phyloP scores from a whole-genome alignment of 2,888 invertebrate species.

The Neoascia interrupta region DNA sequence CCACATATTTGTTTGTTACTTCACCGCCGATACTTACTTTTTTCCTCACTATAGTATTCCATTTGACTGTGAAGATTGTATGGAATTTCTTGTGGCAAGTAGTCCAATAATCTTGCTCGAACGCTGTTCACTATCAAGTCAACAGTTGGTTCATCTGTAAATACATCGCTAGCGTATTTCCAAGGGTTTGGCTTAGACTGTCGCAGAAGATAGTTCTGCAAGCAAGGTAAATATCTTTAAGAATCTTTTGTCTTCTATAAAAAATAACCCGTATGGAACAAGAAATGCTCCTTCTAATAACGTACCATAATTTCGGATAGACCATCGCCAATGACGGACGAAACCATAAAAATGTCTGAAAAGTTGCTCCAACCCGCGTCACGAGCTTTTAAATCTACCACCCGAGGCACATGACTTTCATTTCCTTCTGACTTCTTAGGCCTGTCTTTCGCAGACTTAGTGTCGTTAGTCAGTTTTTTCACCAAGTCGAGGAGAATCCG shows the following conservation, averaged over 20 bases:
- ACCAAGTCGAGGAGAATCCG: constrained; percentile 87
- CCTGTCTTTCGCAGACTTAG: constrained; percentile 75
- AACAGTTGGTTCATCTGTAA: constrained; percentile 88
- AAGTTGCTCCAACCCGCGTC: constrained; percentile 87
- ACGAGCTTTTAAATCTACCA: constrained; percentile 65
- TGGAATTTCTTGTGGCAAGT: constrained; percentile 91
- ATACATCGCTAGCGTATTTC: constrained; percentile 84
- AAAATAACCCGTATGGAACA: not conserved
- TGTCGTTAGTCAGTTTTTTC: constrained; percentile 84
- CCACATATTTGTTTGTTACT: too few species aligned
- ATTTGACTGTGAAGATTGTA: constrained; percentile 85
- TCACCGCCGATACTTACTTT: constrained; percentile 78
- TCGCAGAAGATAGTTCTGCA: constrained; percentile 72
- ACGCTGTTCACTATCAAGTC: constrained; percentile 87
- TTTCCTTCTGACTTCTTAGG: not conserved
- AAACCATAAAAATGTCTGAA: constrained; percentile 94
- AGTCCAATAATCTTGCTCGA: constrained; percentile 90
- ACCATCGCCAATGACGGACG: constrained; percentile 89
- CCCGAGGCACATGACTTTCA: not conserved
- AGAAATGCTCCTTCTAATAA: not conserved
- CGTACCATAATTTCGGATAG: constrained; percentile 85
- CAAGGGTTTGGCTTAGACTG: constrained; percentile 84
- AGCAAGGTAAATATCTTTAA: too few species aligned
- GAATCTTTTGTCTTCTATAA: too few species aligned
- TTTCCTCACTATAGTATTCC: constrained; percentile 84